Percentiles rank a stretch among this genome's conserved stretches.
These are phyloP conservation scores for Trogon melanurus DNA, from an alignment of 2,113 vertebrate genomes.

Conservation along the genomic window DNA sequence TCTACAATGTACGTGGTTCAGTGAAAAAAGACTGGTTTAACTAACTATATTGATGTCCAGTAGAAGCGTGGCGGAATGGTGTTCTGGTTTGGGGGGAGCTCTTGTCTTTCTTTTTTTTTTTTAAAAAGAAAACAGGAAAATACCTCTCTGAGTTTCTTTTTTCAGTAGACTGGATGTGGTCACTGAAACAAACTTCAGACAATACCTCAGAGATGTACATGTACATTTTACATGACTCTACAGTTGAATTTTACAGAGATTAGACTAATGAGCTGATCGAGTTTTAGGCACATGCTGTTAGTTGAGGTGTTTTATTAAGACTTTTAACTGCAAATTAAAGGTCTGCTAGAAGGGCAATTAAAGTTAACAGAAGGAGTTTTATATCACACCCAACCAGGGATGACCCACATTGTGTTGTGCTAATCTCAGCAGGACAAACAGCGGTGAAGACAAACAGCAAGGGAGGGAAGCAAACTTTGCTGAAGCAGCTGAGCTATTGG, in stretches of 20 bases:
- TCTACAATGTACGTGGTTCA: neutral
- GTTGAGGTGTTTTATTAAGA: slow-evolving; percentile 16
- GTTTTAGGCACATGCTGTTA: neutral
- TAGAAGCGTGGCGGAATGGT: neutral
- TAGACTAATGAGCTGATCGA: neutral
- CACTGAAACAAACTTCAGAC: neutral
- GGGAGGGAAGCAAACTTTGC: neutral
- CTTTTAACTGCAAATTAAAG: slow-evolving; percentile 30
- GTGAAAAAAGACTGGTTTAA: neutral
- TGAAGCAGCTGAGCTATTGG: neutral
- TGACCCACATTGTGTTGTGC: neutral
- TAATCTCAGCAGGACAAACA: neutral
- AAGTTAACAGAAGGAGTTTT: slow-evolving; percentile 1
- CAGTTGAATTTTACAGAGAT: neutral
- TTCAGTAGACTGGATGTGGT: neutral
- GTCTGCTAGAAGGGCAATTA: neutral
- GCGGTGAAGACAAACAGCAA: neutral
- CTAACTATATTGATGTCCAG: neutral
- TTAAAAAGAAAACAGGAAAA: neutral
- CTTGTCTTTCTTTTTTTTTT: neutral
- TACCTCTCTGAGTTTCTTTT: neutral
- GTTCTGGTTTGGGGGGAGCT: neutral
- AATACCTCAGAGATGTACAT: neutral
- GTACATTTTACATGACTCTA: neutral
- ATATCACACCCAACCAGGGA: neutral